Conservation (phyloP, 2,888 invertebrate species). For the Mythimna pallens region DNA sequence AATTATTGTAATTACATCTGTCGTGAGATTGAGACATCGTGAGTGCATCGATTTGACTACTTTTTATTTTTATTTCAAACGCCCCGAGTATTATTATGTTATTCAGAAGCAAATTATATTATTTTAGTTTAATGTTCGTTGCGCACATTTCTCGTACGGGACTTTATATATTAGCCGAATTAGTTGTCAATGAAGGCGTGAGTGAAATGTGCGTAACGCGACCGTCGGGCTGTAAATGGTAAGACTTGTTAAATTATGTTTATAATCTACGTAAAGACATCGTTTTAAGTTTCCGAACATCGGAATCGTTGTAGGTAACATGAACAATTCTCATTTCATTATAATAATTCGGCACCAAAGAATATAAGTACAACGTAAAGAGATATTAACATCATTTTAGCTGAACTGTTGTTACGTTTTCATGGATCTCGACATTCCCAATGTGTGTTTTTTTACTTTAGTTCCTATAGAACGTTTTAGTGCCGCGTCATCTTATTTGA, state of each 20-base stretch:
- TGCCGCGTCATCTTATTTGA: conserved; percentile 71
- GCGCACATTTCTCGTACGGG: conserved; percentile 45
- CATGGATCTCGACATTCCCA: conserved; percentile 88
- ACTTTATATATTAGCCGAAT: conserved; percentile 55
- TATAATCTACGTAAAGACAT: conserved; percentile 61
- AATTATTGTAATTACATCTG: conserved; percentile 20
- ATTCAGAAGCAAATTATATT: conserved; percentile 65
- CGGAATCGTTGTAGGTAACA: conserved; percentile 66
- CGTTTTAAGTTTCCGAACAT: conserved; percentile 63
- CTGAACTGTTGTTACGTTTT: conserved; percentile 69
- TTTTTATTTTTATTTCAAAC: conserved; percentile 51
- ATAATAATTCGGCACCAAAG: conserved; percentile 84
- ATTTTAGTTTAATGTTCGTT: conserved; percentile 64
- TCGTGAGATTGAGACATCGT: conserved; percentile 32
- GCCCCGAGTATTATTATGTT: conserved; percentile 76
- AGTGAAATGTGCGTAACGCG: conserved; percentile 66
- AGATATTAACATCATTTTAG: conserved; percentile 51
- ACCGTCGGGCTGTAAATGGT: conserved; percentile 81
- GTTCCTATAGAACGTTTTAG: conserved; percentile 69
- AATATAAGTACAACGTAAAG: conserved; percentile 78
- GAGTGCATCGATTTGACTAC: conserved; percentile 42
- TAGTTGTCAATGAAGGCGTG: conserved; percentile 53
- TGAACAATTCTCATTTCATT: conserved; percentile 64
- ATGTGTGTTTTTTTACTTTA: conserved; percentile 74
- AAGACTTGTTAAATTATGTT: conserved; percentile 82